Evolutionary conservation across 2,888 invertebrate genomes (phyloP).

Genomic region (Hecatera dysodea): DNA sequence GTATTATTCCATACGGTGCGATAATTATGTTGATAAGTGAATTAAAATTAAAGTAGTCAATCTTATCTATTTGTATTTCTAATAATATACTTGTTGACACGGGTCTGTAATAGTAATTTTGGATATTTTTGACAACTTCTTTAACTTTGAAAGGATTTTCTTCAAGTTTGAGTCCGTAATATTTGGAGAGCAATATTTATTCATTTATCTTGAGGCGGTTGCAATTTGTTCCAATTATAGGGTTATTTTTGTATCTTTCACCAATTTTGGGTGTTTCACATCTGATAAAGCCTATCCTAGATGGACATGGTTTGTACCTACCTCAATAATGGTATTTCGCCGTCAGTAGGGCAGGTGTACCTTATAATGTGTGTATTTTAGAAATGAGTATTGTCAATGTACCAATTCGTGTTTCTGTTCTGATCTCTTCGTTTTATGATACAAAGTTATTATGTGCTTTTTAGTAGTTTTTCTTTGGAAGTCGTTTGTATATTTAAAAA

Average conservation of each 20-base stretch:
- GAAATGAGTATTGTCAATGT: neutral
- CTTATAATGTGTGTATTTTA: no score
- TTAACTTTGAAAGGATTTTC: no score
- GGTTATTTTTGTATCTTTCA: neutral
- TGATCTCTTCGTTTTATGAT: no score
- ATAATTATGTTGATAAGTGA: slow-evolving; percentile 1
- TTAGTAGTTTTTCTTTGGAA: no score
- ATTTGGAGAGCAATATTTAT: neutral
- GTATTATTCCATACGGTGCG: slow-evolving; percentile 6
- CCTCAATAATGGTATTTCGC: neutral
- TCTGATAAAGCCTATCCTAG: neutral
- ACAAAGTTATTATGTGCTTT: no score
- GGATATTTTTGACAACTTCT: slow-evolving; percentile 16
- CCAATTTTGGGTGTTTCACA: neutral
- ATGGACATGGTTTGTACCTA: neutral
- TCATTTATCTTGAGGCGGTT: neutral
- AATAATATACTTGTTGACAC: neutral
- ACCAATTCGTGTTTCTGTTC: no score
- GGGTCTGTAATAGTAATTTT: neutral
- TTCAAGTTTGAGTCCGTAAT: neutral
- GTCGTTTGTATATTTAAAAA: no score
- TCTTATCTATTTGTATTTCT: slow-evolving; percentile 7
- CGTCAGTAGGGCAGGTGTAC: neutral
- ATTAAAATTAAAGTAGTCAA: slow-evolving; percentile 2
- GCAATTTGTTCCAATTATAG: neutral